These are phyloP conservation scores for Ceratitis capitata DNA, from an alignment of 1,140 invertebrate genomes.

Conservation along the genomic window DNA sequence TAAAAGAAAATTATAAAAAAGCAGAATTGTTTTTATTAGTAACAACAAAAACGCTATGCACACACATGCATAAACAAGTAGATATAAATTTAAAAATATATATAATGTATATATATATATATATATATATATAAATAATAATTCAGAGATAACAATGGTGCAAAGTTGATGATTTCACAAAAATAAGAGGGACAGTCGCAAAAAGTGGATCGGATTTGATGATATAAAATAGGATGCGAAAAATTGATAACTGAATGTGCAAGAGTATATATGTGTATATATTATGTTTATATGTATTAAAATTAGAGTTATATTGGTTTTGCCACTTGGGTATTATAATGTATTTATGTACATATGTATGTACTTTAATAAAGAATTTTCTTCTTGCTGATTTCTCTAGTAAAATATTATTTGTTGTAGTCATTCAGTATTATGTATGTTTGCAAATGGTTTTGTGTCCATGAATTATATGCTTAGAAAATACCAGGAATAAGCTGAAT, in stretches of 20 bases:
- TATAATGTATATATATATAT: conserved; percentile 5
- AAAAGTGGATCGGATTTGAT: not conserved
- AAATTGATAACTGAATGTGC: not conserved
- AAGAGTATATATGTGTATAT: not conserved
- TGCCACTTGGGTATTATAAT: not conserved
- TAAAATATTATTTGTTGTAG: no score
- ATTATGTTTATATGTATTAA: no score
- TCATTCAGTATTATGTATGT: not conserved
- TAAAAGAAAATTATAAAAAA: conserved; percentile 20
- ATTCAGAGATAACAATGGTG: conserved; percentile 6
- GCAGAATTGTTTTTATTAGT: conserved; percentile 3
- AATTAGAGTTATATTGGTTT: not conserved
- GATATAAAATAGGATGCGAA: not conserved
- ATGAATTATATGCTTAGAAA: not conserved
- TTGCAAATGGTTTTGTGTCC: not conserved
- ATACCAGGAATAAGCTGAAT: not conserved
- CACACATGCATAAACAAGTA: conserved; percentile 18
- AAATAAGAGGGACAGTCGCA: not conserved
- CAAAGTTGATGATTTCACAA: not conserved
- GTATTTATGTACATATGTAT: not conserved
- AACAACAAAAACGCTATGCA: conserved; percentile 7
- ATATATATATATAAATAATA: not conserved
- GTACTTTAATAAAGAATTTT: no score
- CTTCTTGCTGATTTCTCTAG: no score
- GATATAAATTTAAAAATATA: conserved; percentile 9